Base-by-base conservation (phyloP, 1,140 invertebrate genomes). In the Metaphire vulgaris region DNA sequence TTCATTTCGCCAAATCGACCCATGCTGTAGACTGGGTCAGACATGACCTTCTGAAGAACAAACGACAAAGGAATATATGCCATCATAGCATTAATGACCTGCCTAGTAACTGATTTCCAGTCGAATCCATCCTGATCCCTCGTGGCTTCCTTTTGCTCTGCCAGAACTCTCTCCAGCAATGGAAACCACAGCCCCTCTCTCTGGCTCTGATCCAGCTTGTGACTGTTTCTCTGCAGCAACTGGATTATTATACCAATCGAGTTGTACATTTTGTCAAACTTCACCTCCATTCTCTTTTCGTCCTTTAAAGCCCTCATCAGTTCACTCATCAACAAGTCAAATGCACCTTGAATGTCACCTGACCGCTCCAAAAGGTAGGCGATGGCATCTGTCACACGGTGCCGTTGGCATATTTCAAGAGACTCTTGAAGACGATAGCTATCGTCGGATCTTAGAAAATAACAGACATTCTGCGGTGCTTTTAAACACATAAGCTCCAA, bases 401-500 rank as follows among this genome's bases (percentile, higher is more conserved):
- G 82, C 74, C 68, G 31, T 32, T 74, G 33, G 79, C 78, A 75
- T 81, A 88, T 87, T 77, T 84, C 80, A 21, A 88, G 76, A 31
- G 86, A 85, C 77, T 87, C 79, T 72, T 89, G 86, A 16, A 87
- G 77, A 73, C 87, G 80, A 79, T 89, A 89, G 1, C 84, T 85
- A 15, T 86, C 83, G 69, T 86, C 83, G 71, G 82, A 82, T 70
- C 79, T 81, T 56, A 83, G 83, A 69, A 87, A 86, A 0, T 85
- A 81, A 86, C 82, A 87, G 83, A 79, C 73, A 84, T n/a, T 88
- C 88, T 74, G 85, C 84, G 32, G 85, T 82, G 0, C 89, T 87
- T 70, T 90, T 87, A 81, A 89, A 85, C 77, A 92, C 87, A 92
- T 89, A 1, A 93, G 85, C 71, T 90, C 88, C 69, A 93, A 87